Evolutionary conservation across 2,113 vertebrate species (phyloP).

Genomic region (Odocoileus virginianus): DNA sequence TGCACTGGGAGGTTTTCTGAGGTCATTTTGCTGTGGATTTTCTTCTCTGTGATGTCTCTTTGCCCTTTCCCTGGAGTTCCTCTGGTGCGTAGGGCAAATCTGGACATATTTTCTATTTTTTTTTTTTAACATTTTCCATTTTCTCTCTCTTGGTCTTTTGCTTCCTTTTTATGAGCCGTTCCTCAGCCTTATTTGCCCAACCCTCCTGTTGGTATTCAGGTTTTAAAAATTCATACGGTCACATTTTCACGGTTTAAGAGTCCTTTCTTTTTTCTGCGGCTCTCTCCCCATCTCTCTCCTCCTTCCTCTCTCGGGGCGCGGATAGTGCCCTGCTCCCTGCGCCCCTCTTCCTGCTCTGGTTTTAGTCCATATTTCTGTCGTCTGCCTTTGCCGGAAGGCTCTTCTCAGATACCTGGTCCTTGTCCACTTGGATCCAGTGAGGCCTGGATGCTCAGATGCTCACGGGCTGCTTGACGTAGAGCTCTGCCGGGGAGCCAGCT

Average conservation of each 20-base stretch:
- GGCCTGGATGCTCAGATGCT: neutral
- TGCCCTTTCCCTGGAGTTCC: too few relatives aligned
- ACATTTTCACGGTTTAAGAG: fast-evolving
- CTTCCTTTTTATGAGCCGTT: neutral
- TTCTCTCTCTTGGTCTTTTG: neutral
- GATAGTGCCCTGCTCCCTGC: neutral
- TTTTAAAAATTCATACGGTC: neutral
- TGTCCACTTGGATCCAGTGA: too few relatives aligned
- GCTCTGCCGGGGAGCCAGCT: neutral
- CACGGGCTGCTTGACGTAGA: neutral
- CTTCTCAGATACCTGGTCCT: neutral
- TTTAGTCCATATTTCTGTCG: fast-evolving
- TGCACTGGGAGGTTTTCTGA: neutral
- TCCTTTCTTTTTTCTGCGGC: fast-evolving
- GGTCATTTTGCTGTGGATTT: neutral
- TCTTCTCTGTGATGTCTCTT: neutral
- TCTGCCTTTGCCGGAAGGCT: neutral
- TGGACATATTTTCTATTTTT: neutral
- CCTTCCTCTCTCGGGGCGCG: neutral
- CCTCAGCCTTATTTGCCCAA: neutral
- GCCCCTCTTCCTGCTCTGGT: fast-evolving
- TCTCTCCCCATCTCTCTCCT: neutral
- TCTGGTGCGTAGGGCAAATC: neutral
- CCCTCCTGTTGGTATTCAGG: neutral
- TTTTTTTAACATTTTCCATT: neutral